Base-by-base conservation (phyloP, 2,888 invertebrate genomes). In the Gerris lacustris region DNA sequence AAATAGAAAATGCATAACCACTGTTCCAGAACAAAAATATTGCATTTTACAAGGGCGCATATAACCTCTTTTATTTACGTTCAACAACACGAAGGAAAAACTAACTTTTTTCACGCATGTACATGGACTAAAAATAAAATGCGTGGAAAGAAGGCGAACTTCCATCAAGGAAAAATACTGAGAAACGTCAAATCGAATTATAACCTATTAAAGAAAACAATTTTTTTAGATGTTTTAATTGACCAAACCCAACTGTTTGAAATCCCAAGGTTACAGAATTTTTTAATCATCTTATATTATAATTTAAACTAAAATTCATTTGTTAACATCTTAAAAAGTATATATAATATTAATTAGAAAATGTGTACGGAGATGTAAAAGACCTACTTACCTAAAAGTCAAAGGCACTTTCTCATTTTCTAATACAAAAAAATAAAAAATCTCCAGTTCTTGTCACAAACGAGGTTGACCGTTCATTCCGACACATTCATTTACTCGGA, bases 331-430 rank as follows among this genome's bases (percentile, higher is more conserved):
- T 2, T 31, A 31, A 31, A 31, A 31, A 31, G 2, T 31, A 31
- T 4, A 31, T 31, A 31, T 31, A 31, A 2, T 31, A 31, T 31
- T 2, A 31, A 31, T 31, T 31, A 31, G 31, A 31, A 31, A 31
- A 31, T 4, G 31, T 31, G 31, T 4, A 73, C 73, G 71, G 73
- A 72, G 73, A 73, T 74, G 68, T 71, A 66, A 62, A 63, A 72
- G 75, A 75, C 75, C 73, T 73, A 74, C 75, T 75, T 75, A 75
- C 75, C 75, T 75, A 73, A 71, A 72, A 74, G 71, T 73, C 69
- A 72, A 69, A 72, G 72, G 73, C 73, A 75, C 75, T 73, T 75
- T 75, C 75, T 75, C 75, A 75, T 73, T 75, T 71, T 55, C 55
- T 11, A 55, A 55, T 55, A 55, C 9, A 55, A 55, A 45, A 55